Percentiles rank a stretch among this genome's conserved stretches.
These are phyloP conservation scores for Hippoglossus stenolepis DNA, from an alignment of 2,113 vertebrate species.

Conservation along the genomic window DNA sequence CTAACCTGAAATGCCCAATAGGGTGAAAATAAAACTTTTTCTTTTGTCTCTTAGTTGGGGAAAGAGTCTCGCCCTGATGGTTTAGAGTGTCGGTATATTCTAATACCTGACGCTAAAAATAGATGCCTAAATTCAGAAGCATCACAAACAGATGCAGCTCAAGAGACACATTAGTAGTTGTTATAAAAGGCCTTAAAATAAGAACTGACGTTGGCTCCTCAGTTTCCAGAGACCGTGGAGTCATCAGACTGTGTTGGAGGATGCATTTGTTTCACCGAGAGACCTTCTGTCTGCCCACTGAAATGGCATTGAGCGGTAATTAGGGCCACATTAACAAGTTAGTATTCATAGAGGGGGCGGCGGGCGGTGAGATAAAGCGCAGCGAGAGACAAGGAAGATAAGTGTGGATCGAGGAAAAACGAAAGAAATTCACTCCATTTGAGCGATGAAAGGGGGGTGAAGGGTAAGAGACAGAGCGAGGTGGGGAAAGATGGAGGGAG, in stretches of 20 bases:
- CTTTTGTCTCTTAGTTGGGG: neutral
- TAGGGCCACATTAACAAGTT: conserved; percentile 60
- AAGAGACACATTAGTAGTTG: neutral
- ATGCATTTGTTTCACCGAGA: conserved; percentile 33
- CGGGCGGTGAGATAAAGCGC: conserved; percentile 14
- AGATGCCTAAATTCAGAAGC: conserved; percentile 14
- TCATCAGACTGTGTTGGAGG: conserved; percentile 24
- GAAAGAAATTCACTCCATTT: conserved; percentile 29
- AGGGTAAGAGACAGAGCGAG: conserved; percentile 30
- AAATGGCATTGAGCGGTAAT: conserved; percentile 64
- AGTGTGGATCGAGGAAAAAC: conserved; percentile 16
- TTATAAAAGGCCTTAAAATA: conserved; percentile 1
- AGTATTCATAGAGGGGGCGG: conserved; percentile 34
- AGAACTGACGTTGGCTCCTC: conserved; percentile 10
- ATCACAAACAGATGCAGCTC: neutral
- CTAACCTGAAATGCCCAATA: neutral
- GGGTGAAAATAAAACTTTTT: neutral
- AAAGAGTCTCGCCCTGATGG: neutral
- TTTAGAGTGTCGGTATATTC: neutral
- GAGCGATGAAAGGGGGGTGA: conserved; percentile 41
- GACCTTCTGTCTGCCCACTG: conserved; percentile 48
- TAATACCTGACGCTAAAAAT: conserved; percentile 2
- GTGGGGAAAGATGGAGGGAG: conserved; percentile 40
- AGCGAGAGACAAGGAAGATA: conserved; percentile 13
- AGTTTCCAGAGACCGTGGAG: conserved; percentile 10